Conservation (phyloP, 2,797 vertebrate species). For the Hippopotamyrus pictus region DNA sequence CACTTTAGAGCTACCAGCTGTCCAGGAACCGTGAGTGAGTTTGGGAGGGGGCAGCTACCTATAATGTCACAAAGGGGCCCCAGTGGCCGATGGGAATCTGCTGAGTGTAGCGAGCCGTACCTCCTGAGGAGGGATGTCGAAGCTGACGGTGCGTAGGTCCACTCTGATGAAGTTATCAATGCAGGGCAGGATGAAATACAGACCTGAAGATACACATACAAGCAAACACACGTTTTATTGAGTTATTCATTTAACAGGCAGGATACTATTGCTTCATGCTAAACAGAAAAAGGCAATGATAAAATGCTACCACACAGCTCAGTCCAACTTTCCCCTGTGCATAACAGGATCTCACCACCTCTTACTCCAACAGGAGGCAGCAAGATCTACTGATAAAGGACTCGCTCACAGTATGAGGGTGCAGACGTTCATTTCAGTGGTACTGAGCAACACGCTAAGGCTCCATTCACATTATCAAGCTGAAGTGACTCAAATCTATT, state of each 20-base stretch:
- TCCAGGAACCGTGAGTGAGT: neutral
- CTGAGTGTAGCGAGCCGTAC: constrained; percentile 49
- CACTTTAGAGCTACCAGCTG: neutral
- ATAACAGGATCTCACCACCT: neutral
- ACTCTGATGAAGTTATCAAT: constrained; percentile 93
- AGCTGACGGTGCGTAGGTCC: constrained; percentile 93
- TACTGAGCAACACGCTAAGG: neutral
- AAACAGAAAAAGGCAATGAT: neutral
- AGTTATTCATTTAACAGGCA: neutral
- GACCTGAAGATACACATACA: constrained; percentile 56
- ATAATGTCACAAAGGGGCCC: neutral
- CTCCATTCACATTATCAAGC: neutral
- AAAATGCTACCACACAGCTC: neutral
- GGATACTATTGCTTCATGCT: neutral
- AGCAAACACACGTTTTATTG: neutral
- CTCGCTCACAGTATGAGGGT: neutral
- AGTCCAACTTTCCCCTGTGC: neutral
- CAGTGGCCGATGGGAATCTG: neutral
- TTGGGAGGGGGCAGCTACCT: neutral
- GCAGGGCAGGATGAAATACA: constrained; percentile 90
- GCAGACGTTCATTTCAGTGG: neutral
- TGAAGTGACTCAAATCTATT: neutral
- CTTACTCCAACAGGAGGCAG: neutral
- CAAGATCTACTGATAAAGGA: neutral
- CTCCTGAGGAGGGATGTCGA: constrained; percentile 94